phyloP scores from a whole-genome alignment of 2,888 invertebrate species.

The Hypena proboscidalis region DNA sequence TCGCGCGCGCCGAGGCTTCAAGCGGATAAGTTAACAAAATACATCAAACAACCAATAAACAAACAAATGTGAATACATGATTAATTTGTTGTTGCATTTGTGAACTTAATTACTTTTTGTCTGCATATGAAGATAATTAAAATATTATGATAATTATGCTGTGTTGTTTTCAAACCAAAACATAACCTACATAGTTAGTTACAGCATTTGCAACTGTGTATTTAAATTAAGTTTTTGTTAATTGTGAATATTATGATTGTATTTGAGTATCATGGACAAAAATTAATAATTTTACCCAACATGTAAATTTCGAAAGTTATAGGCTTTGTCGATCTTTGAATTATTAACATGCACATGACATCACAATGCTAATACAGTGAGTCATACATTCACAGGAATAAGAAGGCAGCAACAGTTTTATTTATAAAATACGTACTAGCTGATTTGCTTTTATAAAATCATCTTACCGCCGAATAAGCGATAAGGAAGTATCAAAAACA shows the following conservation, averaged over 20 bases:
- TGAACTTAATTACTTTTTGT: too few species aligned
- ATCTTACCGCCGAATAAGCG: constrained; percentile 31
- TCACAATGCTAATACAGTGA: constrained; percentile 74
- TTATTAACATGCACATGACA: constrained; percentile 73
- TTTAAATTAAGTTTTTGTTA: too few species aligned
- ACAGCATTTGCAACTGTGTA: too few species aligned
- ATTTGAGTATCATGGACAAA: neutral
- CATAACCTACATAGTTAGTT: constrained; percentile 40
- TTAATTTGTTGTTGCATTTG: too few species aligned
- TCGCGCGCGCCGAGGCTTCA: too few species aligned
- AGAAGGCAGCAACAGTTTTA: constrained; percentile 25
- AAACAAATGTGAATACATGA: too few species aligned
- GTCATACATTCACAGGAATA: constrained; percentile 59
- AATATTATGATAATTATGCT: too few species aligned
- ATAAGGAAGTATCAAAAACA: constrained; percentile 48
- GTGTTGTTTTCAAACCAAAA: constrained; percentile 24
- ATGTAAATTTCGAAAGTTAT: constrained; percentile 36
- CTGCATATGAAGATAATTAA: too few species aligned
- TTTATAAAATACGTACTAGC: constrained; percentile 30
- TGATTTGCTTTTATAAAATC: constrained; percentile 27
- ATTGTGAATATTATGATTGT: too few species aligned
- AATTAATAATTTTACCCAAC: constrained; percentile 20
- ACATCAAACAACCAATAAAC: too few species aligned
- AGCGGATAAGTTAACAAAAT: too few species aligned
- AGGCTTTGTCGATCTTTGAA: constrained; percentile 53